These are phyloP conservation scores for Crocodylus rhombifer DNA, from an alignment of 2,797 vertebrate species.

Conservation along the genomic window DNA sequence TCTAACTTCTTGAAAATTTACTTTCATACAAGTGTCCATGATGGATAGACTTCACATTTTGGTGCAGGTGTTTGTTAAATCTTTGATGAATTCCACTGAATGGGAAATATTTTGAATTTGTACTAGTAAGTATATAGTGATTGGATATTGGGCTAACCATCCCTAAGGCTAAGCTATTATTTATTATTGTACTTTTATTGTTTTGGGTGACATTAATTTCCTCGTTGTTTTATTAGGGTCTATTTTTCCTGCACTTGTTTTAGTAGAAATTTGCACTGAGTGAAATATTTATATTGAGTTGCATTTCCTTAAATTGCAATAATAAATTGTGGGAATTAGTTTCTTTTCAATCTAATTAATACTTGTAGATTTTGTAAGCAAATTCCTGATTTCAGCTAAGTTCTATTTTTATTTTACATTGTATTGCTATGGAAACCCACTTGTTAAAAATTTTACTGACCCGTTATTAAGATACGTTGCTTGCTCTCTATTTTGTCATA, in stretches of 20 bases:
- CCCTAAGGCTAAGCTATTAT: neutral
- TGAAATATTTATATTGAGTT: neutral
- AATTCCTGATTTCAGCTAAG: neutral
- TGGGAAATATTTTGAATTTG: neutral
- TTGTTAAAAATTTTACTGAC: neutral
- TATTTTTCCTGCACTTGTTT: accelerated
- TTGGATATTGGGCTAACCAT: neutral
- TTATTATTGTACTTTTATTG: neutral
- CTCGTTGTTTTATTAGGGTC: neutral
- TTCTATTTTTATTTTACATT: accelerated
- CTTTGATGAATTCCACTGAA: neutral
- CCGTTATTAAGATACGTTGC: neutral
- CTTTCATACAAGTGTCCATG: neutral
- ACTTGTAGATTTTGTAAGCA: neutral
- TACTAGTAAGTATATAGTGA: neutral
- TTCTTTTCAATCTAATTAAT: neutral
- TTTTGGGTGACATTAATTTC: neutral
- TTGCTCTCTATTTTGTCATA: neutral
- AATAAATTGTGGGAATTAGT: neutral
- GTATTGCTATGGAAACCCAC: neutral
- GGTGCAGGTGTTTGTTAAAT: neutral
- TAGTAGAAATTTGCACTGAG: accelerated
- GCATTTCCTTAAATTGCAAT: neutral
- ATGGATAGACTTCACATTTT: neutral
- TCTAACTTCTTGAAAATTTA: neutral